These are phyloP conservation scores for Dynastes tityus DNA, from an alignment of 2,888 invertebrate species.

Conservation along the genomic window DNA sequence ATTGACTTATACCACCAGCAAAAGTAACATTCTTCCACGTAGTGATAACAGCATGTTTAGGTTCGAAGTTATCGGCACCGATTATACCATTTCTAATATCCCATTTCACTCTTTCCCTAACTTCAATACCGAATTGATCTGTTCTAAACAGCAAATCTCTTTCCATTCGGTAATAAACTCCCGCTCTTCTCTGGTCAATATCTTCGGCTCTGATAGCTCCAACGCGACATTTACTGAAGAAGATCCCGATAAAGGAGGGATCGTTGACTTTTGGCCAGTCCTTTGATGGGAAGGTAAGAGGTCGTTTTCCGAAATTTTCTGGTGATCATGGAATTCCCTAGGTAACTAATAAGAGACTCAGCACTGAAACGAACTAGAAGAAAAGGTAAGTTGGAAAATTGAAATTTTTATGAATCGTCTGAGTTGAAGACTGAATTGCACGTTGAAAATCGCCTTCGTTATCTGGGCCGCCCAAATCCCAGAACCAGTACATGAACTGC, in stretches of 20 bases:
- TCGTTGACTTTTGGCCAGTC: constrained; percentile 92
- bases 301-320: constrained; percentile 83
- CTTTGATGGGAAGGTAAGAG: constrained; percentile 87
- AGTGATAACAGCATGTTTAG: constrained; percentile 90
- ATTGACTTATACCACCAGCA: constrained; percentile 88
- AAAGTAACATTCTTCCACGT: constrained; percentile 98
- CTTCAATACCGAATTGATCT: constrained; percentile 89
- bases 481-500: constrained; percentile 91
- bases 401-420: constrained; percentile 91
- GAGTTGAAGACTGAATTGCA: constrained; percentile 87
- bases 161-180: constrained; percentile 86
- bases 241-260: constrained; percentile 95
- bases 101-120: constrained; percentile 89
- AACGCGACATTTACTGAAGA: constrained; percentile 90
- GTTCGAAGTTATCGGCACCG: constrained; percentile 91
- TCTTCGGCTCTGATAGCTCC: constrained; percentile 83
- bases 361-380: no score
- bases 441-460: constrained; percentile 85
- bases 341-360: no score
- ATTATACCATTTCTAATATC: constrained; percentile 92
- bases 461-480: constrained; percentile 83
- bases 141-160: constrained; percentile 81
- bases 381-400: constrained; percentile 95
- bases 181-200: constrained; percentile 83
- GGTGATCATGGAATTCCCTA: constrained; percentile 93